Conservation (phyloP, 2,797 vertebrate species). For the Tamandua tetradactyla region DNA sequence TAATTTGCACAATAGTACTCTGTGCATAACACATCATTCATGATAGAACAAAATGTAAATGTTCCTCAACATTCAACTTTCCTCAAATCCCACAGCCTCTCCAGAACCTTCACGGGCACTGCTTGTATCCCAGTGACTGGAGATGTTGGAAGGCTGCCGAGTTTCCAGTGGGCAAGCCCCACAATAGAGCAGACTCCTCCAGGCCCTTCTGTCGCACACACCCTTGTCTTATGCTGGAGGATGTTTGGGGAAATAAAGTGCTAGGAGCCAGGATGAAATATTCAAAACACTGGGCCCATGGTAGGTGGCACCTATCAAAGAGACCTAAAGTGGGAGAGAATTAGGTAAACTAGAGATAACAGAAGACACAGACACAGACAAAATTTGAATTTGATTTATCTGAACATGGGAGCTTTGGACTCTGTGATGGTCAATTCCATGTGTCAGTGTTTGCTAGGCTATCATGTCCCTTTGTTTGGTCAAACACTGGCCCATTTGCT, state of each 20-base stretch:
- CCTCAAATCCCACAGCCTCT: too few species aligned
- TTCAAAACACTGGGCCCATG: not conserved
- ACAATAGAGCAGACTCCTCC: not conserved
- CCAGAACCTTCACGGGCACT: not conserved
- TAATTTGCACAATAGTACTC: not conserved
- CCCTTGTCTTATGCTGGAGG: not conserved
- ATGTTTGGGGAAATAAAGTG: not conserved
- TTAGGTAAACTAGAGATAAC: not conserved
- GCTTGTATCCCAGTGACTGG: too few species aligned
- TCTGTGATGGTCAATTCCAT: too few species aligned
- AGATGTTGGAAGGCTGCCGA: not conserved
- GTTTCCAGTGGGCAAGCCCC: not conserved
- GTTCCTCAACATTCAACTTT: not conserved
- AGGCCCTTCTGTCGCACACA: rapidly evolving
- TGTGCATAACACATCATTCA: not conserved
- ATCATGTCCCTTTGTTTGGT: too few species aligned
- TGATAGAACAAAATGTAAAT: not conserved
- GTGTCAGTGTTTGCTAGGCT: too few species aligned
- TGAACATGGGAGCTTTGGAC: not conserved
- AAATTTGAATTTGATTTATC: not conserved
- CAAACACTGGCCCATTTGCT: too few species aligned
- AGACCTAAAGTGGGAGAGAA: not conserved
- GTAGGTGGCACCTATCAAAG: not conserved
- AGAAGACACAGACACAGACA: not conserved
- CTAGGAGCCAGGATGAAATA: not conserved